A percentile compares a stretch with the other conserved stretches of the same genome.
These are phyloP conservation scores for Chionodraco myersi DNA, from an alignment of 2,113 vertebrate species.

Conservation along the genomic window DNA sequence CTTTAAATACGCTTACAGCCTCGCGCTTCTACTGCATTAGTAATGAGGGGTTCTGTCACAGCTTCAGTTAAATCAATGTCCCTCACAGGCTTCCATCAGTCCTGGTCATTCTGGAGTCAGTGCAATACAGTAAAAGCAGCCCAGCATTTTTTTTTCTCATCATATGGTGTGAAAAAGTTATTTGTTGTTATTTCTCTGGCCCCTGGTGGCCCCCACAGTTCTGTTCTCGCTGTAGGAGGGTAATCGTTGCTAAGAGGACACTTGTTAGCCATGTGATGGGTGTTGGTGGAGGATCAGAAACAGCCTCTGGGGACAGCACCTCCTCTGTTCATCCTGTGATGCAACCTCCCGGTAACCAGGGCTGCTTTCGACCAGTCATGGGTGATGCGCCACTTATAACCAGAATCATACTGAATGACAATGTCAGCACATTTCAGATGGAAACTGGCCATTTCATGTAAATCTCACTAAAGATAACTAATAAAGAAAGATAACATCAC, in stretches of 20 bases:
- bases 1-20: neutral
- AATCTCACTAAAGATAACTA: neutral
- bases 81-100: constrained; percentile 30
- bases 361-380: constrained; percentile 18
- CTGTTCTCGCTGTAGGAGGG: neutral
- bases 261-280: constrained; percentile 30
- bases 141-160: neutral
- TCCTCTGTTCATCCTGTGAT: constrained; percentile 53
- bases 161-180: neutral
- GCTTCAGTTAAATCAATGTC: constrained; percentile 17
- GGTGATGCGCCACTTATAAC: neutral
- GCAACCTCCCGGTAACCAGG: constrained; percentile 54
- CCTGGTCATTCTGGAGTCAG: constrained; percentile 12
- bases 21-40: neutral
- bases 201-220: neutral
- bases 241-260: constrained; percentile 28
- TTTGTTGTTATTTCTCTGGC: neutral
- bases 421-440: neutral
- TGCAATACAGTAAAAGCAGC: neutral
- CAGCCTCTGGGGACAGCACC: constrained; percentile 26
- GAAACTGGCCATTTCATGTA: neutral
- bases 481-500: too few relatives aligned
- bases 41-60: neutral
- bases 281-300: constrained; percentile 21
- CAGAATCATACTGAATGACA: neutral